A percentile compares a stretch with the other conserved stretches of the same genome.
Evolutionary conservation across 1,140 invertebrate species (phyloP).

Genomic region (Trichonephila inaurata): DNA sequence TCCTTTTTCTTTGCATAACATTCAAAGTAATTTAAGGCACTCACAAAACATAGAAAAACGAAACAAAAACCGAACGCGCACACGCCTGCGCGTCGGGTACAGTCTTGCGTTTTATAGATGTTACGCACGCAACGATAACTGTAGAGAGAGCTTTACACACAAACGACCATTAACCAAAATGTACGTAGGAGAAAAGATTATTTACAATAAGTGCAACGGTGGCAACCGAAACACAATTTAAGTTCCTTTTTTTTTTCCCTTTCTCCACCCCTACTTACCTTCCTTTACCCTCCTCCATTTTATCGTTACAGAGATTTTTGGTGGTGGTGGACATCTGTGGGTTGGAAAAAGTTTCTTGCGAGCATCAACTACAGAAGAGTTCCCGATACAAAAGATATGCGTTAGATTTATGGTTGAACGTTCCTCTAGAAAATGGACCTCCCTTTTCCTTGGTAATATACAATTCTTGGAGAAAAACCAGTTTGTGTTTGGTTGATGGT

Average conservation of each 20-base stretch:
- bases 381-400: constrained; percentile 15
- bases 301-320: constrained; percentile 5
- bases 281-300: background rate
- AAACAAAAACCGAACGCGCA: constrained; percentile 8
- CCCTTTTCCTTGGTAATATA: background rate
- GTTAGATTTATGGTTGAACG: background rate
- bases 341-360: background rate
- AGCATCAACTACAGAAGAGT: background rate
- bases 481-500: too few relatives aligned
- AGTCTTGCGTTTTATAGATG: constrained; percentile 44
- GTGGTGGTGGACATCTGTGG: constrained; percentile 36
- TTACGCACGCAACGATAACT: constrained; percentile 54
- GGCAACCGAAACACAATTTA: constrained; percentile 44
- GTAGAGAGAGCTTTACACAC: constrained; percentile 35
- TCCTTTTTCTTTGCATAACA: constrained; percentile 41
- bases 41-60: constrained; percentile 31
- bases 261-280: background rate
- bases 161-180: constrained; percentile 61
- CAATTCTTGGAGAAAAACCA: background rate
- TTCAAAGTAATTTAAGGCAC: constrained; percentile 55
- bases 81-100: background rate
- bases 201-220: constrained; percentile 55
- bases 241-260: background rate
- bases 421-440: background rate
- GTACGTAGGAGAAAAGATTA: constrained; percentile 63